These are phyloP conservation scores for Punctoribates punctum DNA, from an alignment of 2,888 invertebrate species.

Conservation along the genomic window DNA sequence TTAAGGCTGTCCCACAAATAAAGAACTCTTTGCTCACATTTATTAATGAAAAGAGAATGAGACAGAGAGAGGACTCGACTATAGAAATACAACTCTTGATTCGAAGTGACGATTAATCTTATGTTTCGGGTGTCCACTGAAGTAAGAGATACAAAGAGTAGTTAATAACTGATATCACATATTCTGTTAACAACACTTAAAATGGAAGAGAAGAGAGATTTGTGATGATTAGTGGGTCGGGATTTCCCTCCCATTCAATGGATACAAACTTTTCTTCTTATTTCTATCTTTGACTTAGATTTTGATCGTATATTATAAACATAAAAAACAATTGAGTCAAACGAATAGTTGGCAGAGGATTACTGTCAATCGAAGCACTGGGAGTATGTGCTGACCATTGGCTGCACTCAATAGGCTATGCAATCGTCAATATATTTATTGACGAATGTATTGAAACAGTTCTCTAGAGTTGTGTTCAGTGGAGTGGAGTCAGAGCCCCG, in stretches of 20 bases:
- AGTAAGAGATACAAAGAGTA: background rate
- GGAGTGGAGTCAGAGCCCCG: too few species aligned
- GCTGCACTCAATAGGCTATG: too few species aligned
- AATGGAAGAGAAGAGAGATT: background rate
- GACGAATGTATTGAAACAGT: too few species aligned
- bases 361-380: too few species aligned
- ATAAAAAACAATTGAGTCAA: too few species aligned
- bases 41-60: too few species aligned
- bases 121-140: background rate
- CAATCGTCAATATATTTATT: too few species aligned
- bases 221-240: background rate
- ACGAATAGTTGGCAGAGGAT: too few species aligned
- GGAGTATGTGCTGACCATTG: too few species aligned
- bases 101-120: background rate
- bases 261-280: background rate
- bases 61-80: background rate
- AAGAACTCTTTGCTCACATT: background rate
- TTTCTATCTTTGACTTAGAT: background rate
- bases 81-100: background rate
- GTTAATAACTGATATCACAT: conserved; percentile 25
- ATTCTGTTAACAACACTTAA: background rate
- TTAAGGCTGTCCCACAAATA: background rate
- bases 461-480: too few species aligned
- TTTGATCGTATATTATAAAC: too few species aligned
- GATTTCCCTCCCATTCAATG: background rate